phyloP scores from a whole-genome alignment of 2,888 invertebrate genomes.

The Drosophila melanosoma region DNA sequence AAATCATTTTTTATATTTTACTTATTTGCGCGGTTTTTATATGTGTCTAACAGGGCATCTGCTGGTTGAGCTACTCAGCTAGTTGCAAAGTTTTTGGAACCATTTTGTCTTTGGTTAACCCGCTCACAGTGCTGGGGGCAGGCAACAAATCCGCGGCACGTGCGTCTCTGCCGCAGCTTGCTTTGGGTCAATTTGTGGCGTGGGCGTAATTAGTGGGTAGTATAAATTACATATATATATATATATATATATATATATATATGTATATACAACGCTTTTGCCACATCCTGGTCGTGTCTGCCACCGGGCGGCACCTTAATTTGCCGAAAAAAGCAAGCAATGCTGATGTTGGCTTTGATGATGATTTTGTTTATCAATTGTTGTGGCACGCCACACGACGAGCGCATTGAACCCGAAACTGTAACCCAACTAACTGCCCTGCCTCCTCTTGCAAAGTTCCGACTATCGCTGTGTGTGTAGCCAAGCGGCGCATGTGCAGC shows the following conservation, averaged over 20 bases:
- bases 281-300: constrained; percentile 56
- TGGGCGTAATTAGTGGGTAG: constrained; percentile 59
- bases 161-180: constrained; percentile 36
- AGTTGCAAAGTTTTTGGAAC: constrained; percentile 23
- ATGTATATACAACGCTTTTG: constrained; percentile 25
- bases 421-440: constrained; percentile 57
- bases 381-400: constrained; percentile 50
- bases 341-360: constrained; percentile 50
- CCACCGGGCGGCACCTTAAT: constrained; percentile 74
- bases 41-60: constrained; percentile 14
- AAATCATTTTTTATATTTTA: not conserved
- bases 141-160: constrained; percentile 49
- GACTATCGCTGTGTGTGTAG: constrained; percentile 41
- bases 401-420: constrained; percentile 73
- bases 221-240: constrained; percentile 22
- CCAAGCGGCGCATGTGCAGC: constrained; percentile 77
- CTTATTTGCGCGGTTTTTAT: not conserved
- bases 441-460: constrained; percentile 51
- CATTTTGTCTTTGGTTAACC: constrained; percentile 47
- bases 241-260: constrained; percentile 7
- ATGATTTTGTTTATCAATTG: constrained; percentile 71
- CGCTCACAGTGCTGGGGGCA: constrained; percentile 20
- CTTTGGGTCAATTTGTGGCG: constrained; percentile 54
- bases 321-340: constrained; percentile 50
- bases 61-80: not conserved